Evolutionary conservation across 2,113 vertebrate genomes (phyloP), one percentile per base, ranked within the genome.

Genomic region (Marcusenius ussheri): DNA sequence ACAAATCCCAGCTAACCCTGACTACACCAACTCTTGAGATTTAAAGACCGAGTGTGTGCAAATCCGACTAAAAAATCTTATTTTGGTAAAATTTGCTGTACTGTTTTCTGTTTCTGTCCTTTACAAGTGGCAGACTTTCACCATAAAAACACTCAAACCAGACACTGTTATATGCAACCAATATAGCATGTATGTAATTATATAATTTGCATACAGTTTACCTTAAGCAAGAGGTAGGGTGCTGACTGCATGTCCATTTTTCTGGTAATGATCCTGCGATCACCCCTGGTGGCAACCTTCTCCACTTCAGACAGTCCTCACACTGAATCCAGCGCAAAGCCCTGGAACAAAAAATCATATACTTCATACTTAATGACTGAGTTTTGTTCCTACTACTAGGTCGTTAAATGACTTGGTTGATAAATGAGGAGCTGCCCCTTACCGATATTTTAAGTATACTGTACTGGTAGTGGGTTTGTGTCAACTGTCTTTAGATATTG

Each of bases 281-380:
- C 90, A 94, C 90, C 13, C 89, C 83, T 45, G 90, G 85, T 10
- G 95, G 93, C 77, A 97, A 91, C 5, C 94, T 96, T 89, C 96
- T 94, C 96, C 96, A 97, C 89, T 97, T 97, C 89, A 97, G 95
- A 93, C 96, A 97, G 1, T 96, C 96, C 85, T 97, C 96, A 95
- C 96, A 96, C 89, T 97, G 96, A 89, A 97, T 91, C 96, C 95
- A 96, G 0, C 87, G 77, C 85, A 96, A 92, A 90, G 93, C 92
- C 88, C 95, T 96, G 85, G 46, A 49, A 90, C 19, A 77, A 17
- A 6, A 24, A n/a, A 58, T 24, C 62, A 66, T 27, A 27, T 66
- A 62, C 50, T 51, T 51, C 50, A 51, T 15, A 1, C 50, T 51
- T n/a, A 62, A n/a, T n/a, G 2, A 24, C 24, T 7, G 19, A 24